phyloP scores from a whole-genome alignment of 53 echinoderm and acorn worm species.

The Apostichopus leukothele region DNA sequence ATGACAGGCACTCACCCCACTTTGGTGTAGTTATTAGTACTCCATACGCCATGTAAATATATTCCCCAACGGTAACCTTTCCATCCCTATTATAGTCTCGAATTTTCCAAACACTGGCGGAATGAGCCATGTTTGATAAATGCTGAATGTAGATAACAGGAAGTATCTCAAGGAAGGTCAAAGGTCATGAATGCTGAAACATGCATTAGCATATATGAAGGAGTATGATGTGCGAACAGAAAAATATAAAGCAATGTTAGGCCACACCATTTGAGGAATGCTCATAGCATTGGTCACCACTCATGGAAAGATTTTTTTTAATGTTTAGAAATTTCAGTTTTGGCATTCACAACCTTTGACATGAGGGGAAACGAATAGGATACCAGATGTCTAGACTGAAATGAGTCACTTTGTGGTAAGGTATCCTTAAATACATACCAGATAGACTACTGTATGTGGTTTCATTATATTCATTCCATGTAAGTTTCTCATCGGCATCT shows the following conservation, averaged over 20 bases:
- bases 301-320: no score
- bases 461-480: conserved; percentile 89
- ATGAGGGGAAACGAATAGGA: no score
- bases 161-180: conserved; percentile 21
- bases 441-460: conserved; percentile 87
- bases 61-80: conserved; percentile 18
- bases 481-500: conserved; percentile 65
- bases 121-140: conserved; percentile 14
- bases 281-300: neutral
- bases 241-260: neutral
- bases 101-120: conserved; percentile 41
- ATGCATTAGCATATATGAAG: neutral
- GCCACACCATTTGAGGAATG: neutral
- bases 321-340: no score
- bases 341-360: no score
- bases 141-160: conserved; percentile 28
- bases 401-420: no score
- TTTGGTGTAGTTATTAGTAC: conserved; percentile 4
- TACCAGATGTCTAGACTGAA: no score
- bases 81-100: conserved; percentile 49
- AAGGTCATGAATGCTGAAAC: neutral
- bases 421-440: conserved; percentile 64
- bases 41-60: conserved; percentile 45
- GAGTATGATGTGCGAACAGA: neutral
- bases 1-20: neutral